A percentile compares a stretch with the other conserved stretches of the same genome.
These are phyloP conservation scores for Hesperia comma DNA, from an alignment of 2,888 invertebrate genomes.

Conservation along the genomic window DNA sequence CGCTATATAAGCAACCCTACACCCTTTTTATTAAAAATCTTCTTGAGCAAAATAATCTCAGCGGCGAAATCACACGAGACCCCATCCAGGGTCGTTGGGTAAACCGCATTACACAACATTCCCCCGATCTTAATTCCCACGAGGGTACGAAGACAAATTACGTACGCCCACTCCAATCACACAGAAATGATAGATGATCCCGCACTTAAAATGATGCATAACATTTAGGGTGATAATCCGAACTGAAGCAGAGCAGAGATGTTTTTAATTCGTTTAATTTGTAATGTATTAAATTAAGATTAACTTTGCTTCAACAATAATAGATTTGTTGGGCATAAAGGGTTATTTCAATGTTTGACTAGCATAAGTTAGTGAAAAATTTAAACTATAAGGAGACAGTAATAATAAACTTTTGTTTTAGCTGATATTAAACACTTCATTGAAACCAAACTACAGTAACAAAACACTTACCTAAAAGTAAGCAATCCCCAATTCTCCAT, in stretches of 20 bases:
- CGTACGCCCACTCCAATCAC: conserved; percentile 43
- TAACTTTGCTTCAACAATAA: too few species aligned
- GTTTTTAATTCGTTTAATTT: not conserved
- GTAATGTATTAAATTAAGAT: too few species aligned
- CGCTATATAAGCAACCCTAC: too few species aligned
- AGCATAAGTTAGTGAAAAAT: too few species aligned
- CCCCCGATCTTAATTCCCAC: not conserved
- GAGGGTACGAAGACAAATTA: conserved; percentile 31
- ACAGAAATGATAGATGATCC: conserved; percentile 47
- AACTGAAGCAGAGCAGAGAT: conserved; percentile 1
- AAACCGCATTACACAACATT: conserved; percentile 9
- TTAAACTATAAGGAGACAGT: too few species aligned
- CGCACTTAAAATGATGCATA: conserved; percentile 45
- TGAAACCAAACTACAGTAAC: too few species aligned
- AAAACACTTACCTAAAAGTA: conserved; percentile 85
- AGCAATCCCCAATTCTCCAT: conserved; percentile 96
- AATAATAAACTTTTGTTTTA: too few species aligned
- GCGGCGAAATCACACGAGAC: not conserved
- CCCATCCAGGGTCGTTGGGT: not conserved
- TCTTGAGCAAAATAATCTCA: not conserved
- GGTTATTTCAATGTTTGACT: too few species aligned
- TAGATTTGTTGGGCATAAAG: too few species aligned
- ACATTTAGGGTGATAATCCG: conserved; percentile 16
- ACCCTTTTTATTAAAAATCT: not conserved
- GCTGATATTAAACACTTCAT: too few species aligned